Evolutionary conservation across 2,113 vertebrate genomes (phyloP).

Genomic region (Ariopsis seemanni): DNA sequence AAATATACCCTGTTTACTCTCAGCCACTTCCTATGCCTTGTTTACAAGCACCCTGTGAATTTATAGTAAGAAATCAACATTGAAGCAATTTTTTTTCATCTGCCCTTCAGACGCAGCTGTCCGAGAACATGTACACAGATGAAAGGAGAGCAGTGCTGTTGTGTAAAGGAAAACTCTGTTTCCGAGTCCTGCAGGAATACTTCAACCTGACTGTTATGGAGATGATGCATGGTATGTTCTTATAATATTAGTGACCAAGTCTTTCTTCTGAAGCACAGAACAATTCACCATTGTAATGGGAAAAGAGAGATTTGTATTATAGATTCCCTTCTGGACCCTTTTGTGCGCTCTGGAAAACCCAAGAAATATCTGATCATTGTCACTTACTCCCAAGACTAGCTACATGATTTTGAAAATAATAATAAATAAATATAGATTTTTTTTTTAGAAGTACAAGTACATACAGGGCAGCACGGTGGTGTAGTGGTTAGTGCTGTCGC

Average conservation of each 20-base stretch:
- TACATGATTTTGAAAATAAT: background rate
- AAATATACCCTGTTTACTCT: background rate
- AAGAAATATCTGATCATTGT: background rate
- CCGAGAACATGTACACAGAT: constrained; percentile 76
- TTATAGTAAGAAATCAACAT: background rate
- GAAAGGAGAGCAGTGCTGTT: constrained; percentile 83
- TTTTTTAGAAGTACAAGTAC: background rate
- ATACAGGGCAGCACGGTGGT: background rate
- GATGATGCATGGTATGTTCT: constrained; percentile 86
- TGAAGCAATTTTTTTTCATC: background rate
- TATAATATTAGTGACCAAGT: background rate
- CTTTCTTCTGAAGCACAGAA: background rate
- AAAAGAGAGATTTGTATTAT: background rate
- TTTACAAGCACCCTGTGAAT: background rate
- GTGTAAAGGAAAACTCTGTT: constrained; percentile 83
- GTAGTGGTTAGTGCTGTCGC: no score
- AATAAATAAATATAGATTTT: background rate
- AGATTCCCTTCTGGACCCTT: background rate
- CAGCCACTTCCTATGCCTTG: background rate
- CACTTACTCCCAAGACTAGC: background rate
- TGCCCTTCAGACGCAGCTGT: constrained; percentile 76
- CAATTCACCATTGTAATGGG: background rate
- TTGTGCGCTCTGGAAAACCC: background rate
- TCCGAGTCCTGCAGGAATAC: constrained; percentile 79
- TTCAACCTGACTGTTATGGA: constrained; percentile 85